phyloP scores from a whole-genome alignment of 2,113 vertebrate species.

The Neoarius graeffei region DNA sequence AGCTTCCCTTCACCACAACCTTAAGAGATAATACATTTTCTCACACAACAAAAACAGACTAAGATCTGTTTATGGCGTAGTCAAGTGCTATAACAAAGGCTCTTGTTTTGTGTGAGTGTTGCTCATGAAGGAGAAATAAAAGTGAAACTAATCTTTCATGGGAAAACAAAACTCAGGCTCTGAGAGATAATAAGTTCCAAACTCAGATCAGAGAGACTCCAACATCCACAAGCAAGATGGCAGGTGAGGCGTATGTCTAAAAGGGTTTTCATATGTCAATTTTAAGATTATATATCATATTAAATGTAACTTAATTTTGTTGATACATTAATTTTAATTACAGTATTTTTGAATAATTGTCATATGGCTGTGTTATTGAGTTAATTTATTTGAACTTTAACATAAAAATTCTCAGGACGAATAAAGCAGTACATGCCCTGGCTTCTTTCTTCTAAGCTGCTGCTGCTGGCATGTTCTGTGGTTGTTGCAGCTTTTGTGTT shows the following conservation, averaged over 20 bases:
- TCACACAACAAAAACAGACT: neutral
- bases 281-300: neutral
- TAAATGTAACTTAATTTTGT: neutral
- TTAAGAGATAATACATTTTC: neutral
- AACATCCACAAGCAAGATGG: neutral
- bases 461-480: neutral
- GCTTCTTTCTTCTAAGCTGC: neutral
- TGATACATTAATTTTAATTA: neutral
- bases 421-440: neutral
- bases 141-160: neutral
- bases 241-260: neutral
- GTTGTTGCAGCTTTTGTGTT: neutral
- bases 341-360: neutral
- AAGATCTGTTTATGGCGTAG: neutral
- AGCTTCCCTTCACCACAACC: neutral
- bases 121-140: neutral
- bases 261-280: neutral
- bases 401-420: neutral
- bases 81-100: neutral
- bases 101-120: neutral
- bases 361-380: neutral
- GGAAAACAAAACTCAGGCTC: neutral
- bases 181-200: neutral
- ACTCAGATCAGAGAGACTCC: neutral
- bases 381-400: neutral